Conservation (phyloP, 2,113 vertebrate genomes). For the Anguilla rostrata region DNA sequence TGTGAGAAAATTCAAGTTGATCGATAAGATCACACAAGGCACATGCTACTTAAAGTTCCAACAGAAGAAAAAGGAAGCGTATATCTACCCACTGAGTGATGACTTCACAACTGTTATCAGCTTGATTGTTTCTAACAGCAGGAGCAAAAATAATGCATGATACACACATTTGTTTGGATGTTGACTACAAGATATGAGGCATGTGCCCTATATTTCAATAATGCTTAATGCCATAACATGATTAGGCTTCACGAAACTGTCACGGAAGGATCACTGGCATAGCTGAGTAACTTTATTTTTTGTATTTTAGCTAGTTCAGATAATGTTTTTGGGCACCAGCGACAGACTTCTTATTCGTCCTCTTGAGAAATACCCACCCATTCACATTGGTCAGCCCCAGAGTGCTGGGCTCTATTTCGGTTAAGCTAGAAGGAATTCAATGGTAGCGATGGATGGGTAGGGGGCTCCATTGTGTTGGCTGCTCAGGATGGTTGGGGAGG, state of each 20-base stretch:
- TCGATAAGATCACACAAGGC: background rate
- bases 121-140: background rate
- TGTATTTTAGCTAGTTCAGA: no score
- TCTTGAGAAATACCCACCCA: no score
- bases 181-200: conserved; percentile 1
- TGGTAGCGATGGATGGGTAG: no score
- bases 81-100: background rate
- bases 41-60: background rate
- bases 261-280: no score
- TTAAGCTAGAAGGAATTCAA: no score
- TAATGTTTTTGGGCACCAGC: no score
- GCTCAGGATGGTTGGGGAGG: no score
- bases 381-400: no score
- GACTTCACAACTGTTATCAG: background rate
- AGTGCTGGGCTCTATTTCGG: no score
- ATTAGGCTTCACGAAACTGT: background rate
- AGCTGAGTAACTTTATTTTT: no score
- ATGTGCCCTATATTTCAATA: background rate
- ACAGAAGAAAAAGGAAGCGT: background rate
- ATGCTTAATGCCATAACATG: background rate
- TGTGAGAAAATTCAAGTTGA: background rate
- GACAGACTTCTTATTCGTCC: no score
- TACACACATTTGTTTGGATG: conserved; percentile 9
- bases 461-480: no score
- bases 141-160: background rate